A percentile compares a stretch with the other conserved stretches of the same genome.
Evolutionary conservation across 1,140 invertebrate genomes (phyloP).

Genomic region (Bombus soroeensis): DNA sequence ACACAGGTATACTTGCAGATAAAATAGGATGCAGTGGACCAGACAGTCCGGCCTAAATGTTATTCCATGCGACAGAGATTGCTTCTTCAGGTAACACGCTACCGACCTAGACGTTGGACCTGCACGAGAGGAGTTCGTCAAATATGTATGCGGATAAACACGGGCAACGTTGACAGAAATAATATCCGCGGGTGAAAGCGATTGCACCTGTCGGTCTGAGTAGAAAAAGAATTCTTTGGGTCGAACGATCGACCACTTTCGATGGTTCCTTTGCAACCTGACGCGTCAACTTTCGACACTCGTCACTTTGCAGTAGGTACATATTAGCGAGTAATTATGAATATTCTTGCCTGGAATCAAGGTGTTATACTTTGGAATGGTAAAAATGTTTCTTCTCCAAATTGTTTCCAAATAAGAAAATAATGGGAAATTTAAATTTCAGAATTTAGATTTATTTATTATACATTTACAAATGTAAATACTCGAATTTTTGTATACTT

Average conservation of each 20-base stretch:
- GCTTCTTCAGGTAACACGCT: conserved; percentile 61
- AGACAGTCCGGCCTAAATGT: conserved; percentile 60
- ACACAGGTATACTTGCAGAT: conserved; percentile 10
- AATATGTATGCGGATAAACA: conserved; percentile 72
- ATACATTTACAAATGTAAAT: too few species aligned
- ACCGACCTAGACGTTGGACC: conserved; percentile 29
- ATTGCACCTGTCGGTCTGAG: conserved; percentile 55
- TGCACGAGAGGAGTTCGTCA: conserved; percentile 62
- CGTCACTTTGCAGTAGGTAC: too few species aligned
- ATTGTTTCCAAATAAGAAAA: too few species aligned
- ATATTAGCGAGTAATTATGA: too few species aligned
- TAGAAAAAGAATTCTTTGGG: conserved; percentile 22
- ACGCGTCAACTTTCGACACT: not conserved
- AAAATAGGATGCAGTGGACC: conserved; percentile 1
- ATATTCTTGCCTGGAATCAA: not conserved
- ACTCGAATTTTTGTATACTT: too few species aligned
- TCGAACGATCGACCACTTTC: conserved; percentile 1
- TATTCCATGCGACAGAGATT: conserved; percentile 67
- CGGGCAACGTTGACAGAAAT: conserved; percentile 67
- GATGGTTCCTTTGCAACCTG: not conserved
- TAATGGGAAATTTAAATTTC: not conserved
- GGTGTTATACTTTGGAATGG: too few species aligned
- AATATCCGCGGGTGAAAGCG: conserved; percentile 65
- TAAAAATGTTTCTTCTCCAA: too few species aligned
- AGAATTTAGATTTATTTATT: not conserved